Evolutionary conservation across 2,797 vertebrate species (phyloP).

Genomic region (Antrozous pallidus): DNA sequence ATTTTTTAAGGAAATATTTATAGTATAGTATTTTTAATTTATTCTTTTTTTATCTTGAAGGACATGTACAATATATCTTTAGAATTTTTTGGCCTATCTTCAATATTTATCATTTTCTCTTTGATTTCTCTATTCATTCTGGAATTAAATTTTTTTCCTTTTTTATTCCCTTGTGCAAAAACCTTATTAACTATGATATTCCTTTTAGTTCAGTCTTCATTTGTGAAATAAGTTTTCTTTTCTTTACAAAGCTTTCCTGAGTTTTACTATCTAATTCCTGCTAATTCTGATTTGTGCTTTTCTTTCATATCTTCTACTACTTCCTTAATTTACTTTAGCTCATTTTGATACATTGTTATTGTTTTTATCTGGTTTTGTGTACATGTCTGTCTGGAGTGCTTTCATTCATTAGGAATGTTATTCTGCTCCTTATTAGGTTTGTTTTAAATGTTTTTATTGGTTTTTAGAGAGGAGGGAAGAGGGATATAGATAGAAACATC

Average conservation of each 20-base stretch:
- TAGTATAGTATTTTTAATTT: background rate
- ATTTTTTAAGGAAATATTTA: background rate
- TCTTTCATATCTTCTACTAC: background rate
- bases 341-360: background rate
- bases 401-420: background rate
- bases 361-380: background rate
- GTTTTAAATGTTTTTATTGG: no score
- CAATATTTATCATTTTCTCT: background rate
- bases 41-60: background rate
- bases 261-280: background rate
- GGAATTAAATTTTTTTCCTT: background rate
- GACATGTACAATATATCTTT: background rate
- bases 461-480: no score
- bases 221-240: slow-evolving; percentile 13
- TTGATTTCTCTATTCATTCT: background rate
- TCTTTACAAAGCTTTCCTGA: slow-evolving; percentile 1
- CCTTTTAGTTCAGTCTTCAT: background rate
- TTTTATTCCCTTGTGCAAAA: background rate
- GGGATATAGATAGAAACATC: no score
- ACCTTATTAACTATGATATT: background rate
- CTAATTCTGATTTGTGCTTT: background rate
- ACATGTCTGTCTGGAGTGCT: background rate
- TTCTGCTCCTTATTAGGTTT: background rate
- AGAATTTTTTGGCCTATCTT: background rate
- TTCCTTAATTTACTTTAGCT: background rate